phyloP scores from a whole-genome alignment of 2,797 vertebrate species.

The Emys orbicularis region DNA sequence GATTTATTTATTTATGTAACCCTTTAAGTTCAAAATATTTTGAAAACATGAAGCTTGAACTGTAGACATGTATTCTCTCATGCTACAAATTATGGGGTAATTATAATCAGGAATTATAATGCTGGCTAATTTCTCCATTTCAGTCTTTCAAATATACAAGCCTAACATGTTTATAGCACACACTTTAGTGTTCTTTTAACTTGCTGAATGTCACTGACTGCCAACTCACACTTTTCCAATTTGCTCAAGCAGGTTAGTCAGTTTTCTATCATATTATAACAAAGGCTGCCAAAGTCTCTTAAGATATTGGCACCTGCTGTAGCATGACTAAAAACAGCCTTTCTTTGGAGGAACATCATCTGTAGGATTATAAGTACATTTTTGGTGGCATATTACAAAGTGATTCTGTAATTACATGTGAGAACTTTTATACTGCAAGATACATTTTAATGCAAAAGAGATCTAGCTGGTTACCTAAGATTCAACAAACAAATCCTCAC shows the following conservation, averaged over 20 bases:
- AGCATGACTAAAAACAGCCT: fast-evolving
- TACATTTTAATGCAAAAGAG: not conserved
- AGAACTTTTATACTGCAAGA: not conserved
- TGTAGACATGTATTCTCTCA: not conserved
- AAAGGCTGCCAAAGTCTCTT: fast-evolving
- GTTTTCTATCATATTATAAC: not conserved
- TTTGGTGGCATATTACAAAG: not conserved
- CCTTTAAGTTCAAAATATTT: constrained; percentile 16
- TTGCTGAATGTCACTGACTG: not conserved
- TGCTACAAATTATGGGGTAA: constrained; percentile 5
- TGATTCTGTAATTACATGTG: not conserved
- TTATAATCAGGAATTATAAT: not conserved
- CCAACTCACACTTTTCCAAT: not conserved
- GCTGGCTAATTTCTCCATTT: not conserved
- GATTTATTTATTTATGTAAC: not conserved
- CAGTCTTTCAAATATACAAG: constrained; percentile 11
- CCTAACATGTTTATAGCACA: not conserved
- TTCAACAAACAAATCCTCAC: not conserved
- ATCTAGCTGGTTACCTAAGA: not conserved
- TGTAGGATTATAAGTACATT: not conserved
- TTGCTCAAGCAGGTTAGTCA: not conserved
- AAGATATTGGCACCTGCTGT: not conserved
- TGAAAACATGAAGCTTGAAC: not conserved
- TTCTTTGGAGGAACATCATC: not conserved
- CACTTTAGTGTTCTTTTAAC: not conserved